Evolutionary conservation across 2,888 invertebrate species (phyloP).

Genomic region (Digitonthophagus gazella): DNA sequence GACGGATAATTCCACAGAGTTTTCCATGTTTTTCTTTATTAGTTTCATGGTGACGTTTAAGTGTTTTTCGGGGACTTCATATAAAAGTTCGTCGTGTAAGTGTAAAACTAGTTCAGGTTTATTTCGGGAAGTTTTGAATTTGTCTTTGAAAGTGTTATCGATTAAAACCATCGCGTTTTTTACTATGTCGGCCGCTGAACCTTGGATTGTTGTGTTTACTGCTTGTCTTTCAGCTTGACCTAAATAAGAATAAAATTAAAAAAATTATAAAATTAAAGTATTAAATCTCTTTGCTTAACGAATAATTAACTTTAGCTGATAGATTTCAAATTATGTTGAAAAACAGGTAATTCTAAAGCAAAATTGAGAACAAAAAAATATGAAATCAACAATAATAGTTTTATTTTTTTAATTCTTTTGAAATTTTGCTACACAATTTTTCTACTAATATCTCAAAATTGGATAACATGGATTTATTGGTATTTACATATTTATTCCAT

Average conservation of each 20-base stretch:
- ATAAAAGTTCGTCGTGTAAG: slow-evolving; percentile 94
- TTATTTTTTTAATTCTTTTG: too few species aligned
- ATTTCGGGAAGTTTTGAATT: slow-evolving; percentile 47
- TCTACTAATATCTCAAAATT: too few species aligned
- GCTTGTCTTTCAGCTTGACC: slow-evolving; percentile 93
- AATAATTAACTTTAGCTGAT: too few species aligned
- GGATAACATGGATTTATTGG: too few species aligned
- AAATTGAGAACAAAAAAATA: too few species aligned
- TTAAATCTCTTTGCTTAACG: too few species aligned
- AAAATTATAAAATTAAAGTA: slow-evolving; percentile 24
- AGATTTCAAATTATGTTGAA: too few species aligned
- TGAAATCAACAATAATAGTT: too few species aligned
- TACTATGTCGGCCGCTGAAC: slow-evolving; percentile 93
- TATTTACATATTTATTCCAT: too few species aligned
- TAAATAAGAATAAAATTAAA: too few species aligned
- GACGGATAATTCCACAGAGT: slow-evolving; percentile 67
- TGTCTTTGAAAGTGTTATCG: slow-evolving; percentile 57
- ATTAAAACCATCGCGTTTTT: slow-evolving; percentile 86
- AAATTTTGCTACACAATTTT: too few species aligned
- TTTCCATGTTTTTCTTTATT: slow-evolving; percentile 79
- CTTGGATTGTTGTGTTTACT: slow-evolving; percentile 93
- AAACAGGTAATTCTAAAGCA: too few species aligned
- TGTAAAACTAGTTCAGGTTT: slow-evolving; percentile 77
- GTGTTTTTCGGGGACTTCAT: slow-evolving; percentile 71
- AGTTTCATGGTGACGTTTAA: slow-evolving; percentile 59